Evolutionary conservation across 1,140 invertebrate species (phyloP), one percentile per base, ranked within the genome.

Genomic region (Oncopeltus fasciatus): DNA sequence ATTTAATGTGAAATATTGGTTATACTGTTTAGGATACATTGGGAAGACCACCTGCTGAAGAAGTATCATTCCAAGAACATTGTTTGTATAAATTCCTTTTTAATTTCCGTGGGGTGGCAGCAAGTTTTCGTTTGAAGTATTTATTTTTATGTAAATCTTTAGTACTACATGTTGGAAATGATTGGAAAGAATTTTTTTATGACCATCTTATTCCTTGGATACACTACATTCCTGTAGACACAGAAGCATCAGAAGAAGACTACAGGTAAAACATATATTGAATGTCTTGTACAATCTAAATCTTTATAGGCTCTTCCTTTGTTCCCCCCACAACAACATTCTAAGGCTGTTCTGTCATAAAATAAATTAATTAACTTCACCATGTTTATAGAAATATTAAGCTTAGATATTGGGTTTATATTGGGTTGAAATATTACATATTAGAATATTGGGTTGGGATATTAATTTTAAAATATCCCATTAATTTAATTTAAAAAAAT

Each of bases 171-270:
- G 92, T 96, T 18, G 93, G 92, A 0, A 78, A 92, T 68, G 90
- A 95, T 66, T 98, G 94, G 94, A 76, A 84, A 26, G 95, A 98
- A 77, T 98, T 98, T 76, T 98, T 96, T 73, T 98, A 98, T 71
- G 78, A 83, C 24, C 80, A 83, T 31, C 75, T 98, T 67, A 91
- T 91, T 72, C 93, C 94, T 2, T 98, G 95, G 95, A 81, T 95
- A 51, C 95, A 98, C 77, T 98, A 95, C 71, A 82, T 98, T 67
- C 95, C 94, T 5, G 81, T 98, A 1, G 75, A 78, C n/a, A 80
- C 79, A 57, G 78, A 83, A 69, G 82, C 86, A 28, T 79, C 73
- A 26, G 75, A 86, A 72, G 24, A 31, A n/a, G 56, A 31, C 1
- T 57, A 57, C 16, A 57, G 2, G 56, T 57, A 57, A 29, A n/a